Evolutionary conservation across 1,140 invertebrate species (phyloP), one percentile per base, ranked within the genome.

Genomic region (Neotoxoptera formosana): DNA sequence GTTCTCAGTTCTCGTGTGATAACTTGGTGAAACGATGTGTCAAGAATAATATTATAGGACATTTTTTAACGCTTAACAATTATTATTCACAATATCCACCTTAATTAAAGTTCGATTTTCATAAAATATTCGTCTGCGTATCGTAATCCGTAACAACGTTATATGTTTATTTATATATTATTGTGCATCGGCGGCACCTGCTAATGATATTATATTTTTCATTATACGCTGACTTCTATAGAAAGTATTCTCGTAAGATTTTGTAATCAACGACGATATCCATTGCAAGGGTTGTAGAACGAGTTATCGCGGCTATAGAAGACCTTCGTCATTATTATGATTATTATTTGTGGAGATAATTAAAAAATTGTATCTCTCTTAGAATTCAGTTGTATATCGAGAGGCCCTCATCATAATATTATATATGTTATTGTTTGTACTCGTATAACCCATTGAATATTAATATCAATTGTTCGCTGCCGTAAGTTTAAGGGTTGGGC

Each of bases 401-500:
- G 14, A 76, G 4, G 60, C n/a, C 6, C 60, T 30, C 60, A n/a
- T 34, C n/a, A 76, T 67, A 67, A 11, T 67, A n/a, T 25, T 56
- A 56, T 67, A 67, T 34, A 76, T 76, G 17, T 76, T 56, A 89
- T 89, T 56, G 48, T 89, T 89, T 36, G 48, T 53, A 51, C 30
- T 87, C 21, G 7, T 53, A 89, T 56, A 89, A 11, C 20, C 88
- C 36, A 91, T 91, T 60, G 53, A 91, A 91, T 47, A 89, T 89
- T 51, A 92, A 92, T 92, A 81, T 48, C 91, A 76, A 92, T 92
- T 83, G 76, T 92, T 51, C 76, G 21, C 30, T n/a, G 47, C 53
- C 90, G 4, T 41, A 23, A 4, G 25, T 48, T 81, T 83, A 92
- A 92, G 91, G 91, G 91, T 92, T 81, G 67, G 90, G 90, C 53